Conservation (phyloP, 2,797 vertebrate species). For the Cynodonichthys magdalenae region DNA sequence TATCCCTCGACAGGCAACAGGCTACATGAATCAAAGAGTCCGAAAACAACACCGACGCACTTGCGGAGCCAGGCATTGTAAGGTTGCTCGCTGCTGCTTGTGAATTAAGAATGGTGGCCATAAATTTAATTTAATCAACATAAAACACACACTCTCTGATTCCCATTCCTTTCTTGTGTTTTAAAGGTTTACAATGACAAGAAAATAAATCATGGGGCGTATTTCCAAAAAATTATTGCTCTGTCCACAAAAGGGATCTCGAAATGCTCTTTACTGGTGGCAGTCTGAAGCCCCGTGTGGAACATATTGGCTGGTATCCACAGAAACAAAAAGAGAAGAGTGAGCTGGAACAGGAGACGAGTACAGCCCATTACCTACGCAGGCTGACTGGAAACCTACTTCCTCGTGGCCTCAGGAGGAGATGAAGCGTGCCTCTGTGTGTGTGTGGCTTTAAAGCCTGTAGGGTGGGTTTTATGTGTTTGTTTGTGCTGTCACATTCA, state of each 20-base stretch:
- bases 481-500: constrained; percentile 37
- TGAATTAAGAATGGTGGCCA: neutral
- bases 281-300: constrained; percentile 25
- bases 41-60: too few relatives aligned
- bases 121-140: neutral
- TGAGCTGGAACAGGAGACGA: constrained; percentile 32
- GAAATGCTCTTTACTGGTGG: constrained; percentile 8
- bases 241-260: constrained; percentile 5
- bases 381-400: constrained; percentile 45
- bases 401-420: constrained; percentile 36
- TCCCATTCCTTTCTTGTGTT: neutral
- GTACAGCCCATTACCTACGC: constrained; percentile 60
- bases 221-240: neutral
- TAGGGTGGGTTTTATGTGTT: constrained; percentile 27
- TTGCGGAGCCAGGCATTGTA: too few relatives aligned
- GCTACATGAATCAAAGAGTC: too few relatives aligned
- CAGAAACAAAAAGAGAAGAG: constrained; percentile 9
- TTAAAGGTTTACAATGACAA: neutral
- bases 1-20: too few relatives aligned
- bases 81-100: neutral
- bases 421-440: constrained; percentile 18
- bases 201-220: neutral
- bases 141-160: neutral
- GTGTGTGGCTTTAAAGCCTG: constrained; percentile 23
- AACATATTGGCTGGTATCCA: constrained; percentile 31